These are phyloP conservation scores for Sturmia bella DNA, from an alignment of 2,888 invertebrate genomes.

Conservation along the genomic window DNA sequence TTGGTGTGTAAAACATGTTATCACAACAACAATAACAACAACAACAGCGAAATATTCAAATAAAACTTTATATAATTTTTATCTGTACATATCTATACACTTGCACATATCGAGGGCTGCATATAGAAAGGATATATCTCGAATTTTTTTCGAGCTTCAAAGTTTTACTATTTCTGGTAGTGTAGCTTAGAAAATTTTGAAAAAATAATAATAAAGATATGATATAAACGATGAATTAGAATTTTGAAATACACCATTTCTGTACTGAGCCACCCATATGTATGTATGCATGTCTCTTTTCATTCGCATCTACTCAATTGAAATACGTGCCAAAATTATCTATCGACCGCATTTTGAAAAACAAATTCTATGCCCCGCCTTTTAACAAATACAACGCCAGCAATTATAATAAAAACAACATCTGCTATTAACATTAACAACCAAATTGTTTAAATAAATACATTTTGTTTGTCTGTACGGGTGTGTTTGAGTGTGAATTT, in stretches of 20 bases:
- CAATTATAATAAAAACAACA: constrained; percentile 16
- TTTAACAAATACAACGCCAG: constrained; percentile 20
- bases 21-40: constrained; percentile 25
- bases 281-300: background rate
- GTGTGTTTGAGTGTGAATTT: background rate
- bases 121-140: too few species aligned
- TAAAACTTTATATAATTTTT: constrained; percentile 23
- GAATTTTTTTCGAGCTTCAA: too few species aligned
- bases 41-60: background rate
- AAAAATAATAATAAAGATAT: too few species aligned
- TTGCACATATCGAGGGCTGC: too few species aligned
- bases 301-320: constrained; percentile 13
- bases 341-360: constrained; percentile 27
- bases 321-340: constrained; percentile 65
- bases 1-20: background rate
- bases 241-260: too few species aligned
- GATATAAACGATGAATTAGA: too few species aligned
- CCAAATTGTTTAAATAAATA: constrained; percentile 39
- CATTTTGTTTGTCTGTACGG: background rate
- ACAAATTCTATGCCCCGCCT: constrained; percentile 63
- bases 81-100: background rate
- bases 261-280: too few species aligned
- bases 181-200: too few species aligned
- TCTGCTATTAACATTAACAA: constrained; percentile 32
- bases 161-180: too few species aligned